Percentiles rank a stretch among this genome's conserved stretches.
Conservation (phyloP, 2,797 vertebrate species). For the Chlorospingus flavigularis region DNA sequence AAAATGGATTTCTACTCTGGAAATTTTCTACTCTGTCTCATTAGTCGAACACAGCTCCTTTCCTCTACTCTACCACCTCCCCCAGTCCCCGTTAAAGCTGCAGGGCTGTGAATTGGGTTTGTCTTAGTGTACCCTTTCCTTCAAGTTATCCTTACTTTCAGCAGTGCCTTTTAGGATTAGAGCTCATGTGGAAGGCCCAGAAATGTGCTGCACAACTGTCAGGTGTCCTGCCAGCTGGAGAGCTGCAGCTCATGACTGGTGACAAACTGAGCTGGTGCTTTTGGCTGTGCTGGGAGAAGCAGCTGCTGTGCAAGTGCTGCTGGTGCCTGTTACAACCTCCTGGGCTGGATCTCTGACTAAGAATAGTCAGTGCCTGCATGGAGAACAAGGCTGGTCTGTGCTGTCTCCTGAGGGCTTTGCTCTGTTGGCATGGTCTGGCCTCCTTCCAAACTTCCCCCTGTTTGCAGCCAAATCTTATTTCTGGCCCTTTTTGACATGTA, state of each 20-base stretch:
- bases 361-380: background rate
- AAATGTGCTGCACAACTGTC: background rate
- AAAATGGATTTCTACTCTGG: background rate
- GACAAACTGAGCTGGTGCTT: background rate
- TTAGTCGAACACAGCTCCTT: background rate
- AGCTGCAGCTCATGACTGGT: background rate
- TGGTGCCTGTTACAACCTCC: background rate
- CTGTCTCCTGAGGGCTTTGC: background rate
- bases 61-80: accelerated
- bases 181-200: background rate
- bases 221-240: background rate
- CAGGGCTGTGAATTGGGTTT: background rate
- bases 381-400: background rate
- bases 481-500: background rate
- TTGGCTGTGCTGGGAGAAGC: background rate
- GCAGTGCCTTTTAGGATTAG: background rate
- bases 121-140: background rate
- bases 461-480: background rate
- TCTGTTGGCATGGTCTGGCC: background rate
- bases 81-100: background rate
- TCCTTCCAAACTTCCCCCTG: background rate
- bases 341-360: background rate
- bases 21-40: background rate
- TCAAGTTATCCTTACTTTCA: background rate
- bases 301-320: background rate